Conservation (phyloP, 2,888 invertebrate genomes). For the Amiota minor region DNA sequence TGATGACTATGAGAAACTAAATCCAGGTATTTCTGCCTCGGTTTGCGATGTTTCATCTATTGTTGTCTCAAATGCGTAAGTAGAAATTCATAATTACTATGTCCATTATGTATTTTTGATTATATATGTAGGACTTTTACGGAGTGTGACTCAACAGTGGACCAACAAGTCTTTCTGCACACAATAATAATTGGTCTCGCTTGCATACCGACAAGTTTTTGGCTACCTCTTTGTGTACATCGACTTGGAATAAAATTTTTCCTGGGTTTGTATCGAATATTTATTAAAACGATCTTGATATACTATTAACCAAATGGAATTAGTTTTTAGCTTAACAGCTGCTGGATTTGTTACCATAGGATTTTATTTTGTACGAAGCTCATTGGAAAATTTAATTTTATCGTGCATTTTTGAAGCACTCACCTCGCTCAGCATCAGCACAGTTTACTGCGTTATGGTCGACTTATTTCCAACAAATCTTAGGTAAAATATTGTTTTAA, state of each 20-base stretch:
- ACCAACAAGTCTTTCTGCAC: slow-evolving; percentile 81
- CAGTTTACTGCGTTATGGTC: slow-evolving; percentile 86
- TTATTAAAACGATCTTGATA: neutral
- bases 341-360: slow-evolving; percentile 84
- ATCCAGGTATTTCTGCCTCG: slow-evolving; percentile 81
- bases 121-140: slow-evolving; percentile 45
- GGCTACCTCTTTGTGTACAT: slow-evolving; percentile 86
- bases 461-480: slow-evolving; percentile 88
- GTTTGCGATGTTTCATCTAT: slow-evolving; percentile 85
- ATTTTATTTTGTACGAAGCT: slow-evolving; percentile 83
- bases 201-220: slow-evolving; percentile 86
- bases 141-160: slow-evolving; percentile 78
- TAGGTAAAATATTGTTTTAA: slow-evolving; percentile 76
- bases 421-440: slow-evolving; percentile 85
- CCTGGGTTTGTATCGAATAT: slow-evolving; percentile 76
- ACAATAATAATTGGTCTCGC: slow-evolving; percentile 86
- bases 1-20: slow-evolving; percentile 80
- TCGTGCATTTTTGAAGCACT: slow-evolving; percentile 87
- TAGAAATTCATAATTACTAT: slow-evolving; percentile 10
- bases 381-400: slow-evolving; percentile 81
- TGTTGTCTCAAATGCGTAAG: slow-evolving; percentile 71
- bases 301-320: neutral
- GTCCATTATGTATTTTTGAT: neutral
- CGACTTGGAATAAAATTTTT: slow-evolving; percentile 87
- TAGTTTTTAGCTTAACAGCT: slow-evolving; percentile 83